Percentiles rank a stretch among this genome's conserved stretches.
phyloP scores from a whole-genome alignment of 2,113 vertebrate genomes.

The Pachycephala philippinensis region DNA sequence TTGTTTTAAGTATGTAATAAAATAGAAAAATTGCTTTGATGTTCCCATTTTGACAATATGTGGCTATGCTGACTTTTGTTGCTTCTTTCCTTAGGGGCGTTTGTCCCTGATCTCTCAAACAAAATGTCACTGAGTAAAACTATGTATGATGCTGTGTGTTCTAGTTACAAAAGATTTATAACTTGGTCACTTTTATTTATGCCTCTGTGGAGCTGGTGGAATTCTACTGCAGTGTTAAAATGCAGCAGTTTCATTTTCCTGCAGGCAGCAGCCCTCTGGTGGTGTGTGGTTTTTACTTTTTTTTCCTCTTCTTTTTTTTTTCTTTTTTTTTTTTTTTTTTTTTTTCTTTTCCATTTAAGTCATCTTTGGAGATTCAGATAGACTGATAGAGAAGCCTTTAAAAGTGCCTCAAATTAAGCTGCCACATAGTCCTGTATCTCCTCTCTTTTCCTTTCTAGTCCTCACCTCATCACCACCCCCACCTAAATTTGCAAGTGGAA shows the following conservation, averaged over 20 bases:
- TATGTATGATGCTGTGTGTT: slow-evolving; percentile 15
- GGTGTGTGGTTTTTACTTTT: neutral
- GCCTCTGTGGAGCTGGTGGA: neutral
- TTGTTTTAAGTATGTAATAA: neutral
- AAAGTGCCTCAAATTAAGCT: neutral
- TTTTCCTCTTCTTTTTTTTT: neutral
- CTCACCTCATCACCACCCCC: neutral
- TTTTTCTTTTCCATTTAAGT: neutral
- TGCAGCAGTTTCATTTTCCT: slow-evolving; percentile 42
- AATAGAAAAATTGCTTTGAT: slow-evolving; percentile 6
- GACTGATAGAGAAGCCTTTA: neutral
- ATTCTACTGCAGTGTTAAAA: slow-evolving; percentile 46
- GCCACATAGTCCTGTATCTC: neutral
- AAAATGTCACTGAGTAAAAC: slow-evolving; percentile 48
- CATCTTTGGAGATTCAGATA: neutral
- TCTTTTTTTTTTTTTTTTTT: neutral
- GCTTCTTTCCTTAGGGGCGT: slow-evolving; percentile 6
- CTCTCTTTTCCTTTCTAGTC: neutral
- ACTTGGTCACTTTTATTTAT: slow-evolving; percentile 48
- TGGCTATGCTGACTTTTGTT: slow-evolving; percentile 13
- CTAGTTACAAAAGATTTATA: slow-evolving; percentile 28
- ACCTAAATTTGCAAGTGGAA: neutral
- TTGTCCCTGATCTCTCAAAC: slow-evolving; percentile 36
- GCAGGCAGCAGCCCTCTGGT: slow-evolving; percentile 27
- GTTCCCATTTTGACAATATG: slow-evolving; percentile 5